Percentiles rank a stretch among this genome's conserved stretches.
Conservation (phyloP, 1,140 invertebrate species). For the Drosophila pandora region DNA sequence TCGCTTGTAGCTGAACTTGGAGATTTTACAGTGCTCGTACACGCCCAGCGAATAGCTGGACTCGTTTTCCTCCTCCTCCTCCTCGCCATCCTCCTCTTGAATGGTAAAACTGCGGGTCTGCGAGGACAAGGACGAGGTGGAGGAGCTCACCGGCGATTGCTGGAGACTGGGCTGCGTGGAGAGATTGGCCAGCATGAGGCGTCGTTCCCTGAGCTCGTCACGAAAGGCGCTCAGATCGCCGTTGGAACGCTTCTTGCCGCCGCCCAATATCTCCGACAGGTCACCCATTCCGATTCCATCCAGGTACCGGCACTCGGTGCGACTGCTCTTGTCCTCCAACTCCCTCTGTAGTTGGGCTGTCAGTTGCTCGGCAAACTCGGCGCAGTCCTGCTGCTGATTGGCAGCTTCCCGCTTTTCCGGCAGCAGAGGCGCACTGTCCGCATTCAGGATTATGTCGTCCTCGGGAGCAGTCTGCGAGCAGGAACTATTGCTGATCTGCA, state of each 20-base stretch:
- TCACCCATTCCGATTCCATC: conserved; percentile 70
- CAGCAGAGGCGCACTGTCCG: conserved; percentile 61
- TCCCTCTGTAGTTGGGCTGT: conserved; percentile 90
- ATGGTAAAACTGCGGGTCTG: conserved; percentile 82
- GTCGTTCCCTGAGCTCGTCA: conserved; percentile 85
- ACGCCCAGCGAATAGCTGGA: conserved; percentile 74
- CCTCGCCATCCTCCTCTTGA: conserved; percentile 77
- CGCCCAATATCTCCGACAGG: conserved; percentile 51
- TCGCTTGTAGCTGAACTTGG: conserved; percentile 79
- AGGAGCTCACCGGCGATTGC: conserved; percentile 74
- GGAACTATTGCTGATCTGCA: conserved; percentile 65
- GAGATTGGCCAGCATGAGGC: conserved; percentile 83
- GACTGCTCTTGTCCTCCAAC: conserved; percentile 87
- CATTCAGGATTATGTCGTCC: conserved; percentile 74
- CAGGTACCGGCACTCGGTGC: conserved; percentile 57
- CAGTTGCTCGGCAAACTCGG: conserved; percentile 91
- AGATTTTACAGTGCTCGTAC: conserved; percentile 80
- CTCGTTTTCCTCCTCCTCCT: conserved; percentile 76
- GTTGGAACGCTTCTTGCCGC: conserved; percentile 76
- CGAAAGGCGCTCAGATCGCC: conserved; percentile 86
- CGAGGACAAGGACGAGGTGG: conserved; percentile 76
- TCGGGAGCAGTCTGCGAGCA: conserved; percentile 38
- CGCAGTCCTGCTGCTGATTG: conserved; percentile 86
- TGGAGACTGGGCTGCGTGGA: conserved; percentile 84
- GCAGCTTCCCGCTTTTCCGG: conserved; percentile 57